Conservation (phyloP, 2,888 invertebrate species). For the Trissoscelio sp. region DNA sequence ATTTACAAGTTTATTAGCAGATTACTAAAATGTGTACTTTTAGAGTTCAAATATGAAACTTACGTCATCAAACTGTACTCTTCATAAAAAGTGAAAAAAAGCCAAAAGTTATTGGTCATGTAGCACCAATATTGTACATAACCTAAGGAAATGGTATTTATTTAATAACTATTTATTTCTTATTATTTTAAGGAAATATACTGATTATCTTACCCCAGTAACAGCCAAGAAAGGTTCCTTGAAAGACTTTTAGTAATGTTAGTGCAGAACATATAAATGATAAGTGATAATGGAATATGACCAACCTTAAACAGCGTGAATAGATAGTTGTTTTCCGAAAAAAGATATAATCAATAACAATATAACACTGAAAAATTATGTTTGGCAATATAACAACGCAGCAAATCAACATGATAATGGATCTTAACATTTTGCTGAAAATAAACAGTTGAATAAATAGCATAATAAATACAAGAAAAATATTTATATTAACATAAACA, state of each 20-base stretch:
- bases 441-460: too few relatives aligned
- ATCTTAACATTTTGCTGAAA: constrained; percentile 1
- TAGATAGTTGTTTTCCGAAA: constrained; percentile 8
- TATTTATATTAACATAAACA: too few relatives aligned
- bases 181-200: neutral
- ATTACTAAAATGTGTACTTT: too few relatives aligned
- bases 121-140: constrained; percentile 8
- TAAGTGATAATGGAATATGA: constrained; percentile 12
- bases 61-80: neutral
- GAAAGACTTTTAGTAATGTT: neutral
- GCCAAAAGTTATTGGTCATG: constrained; percentile 8
- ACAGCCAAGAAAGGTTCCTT: neutral
- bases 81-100: too few relatives aligned
- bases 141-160: neutral
- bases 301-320: neutral
- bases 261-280: constrained; percentile 1
- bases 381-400: neutral
- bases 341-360: too few relatives aligned
- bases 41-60: neutral
- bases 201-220: constrained; percentile 29
- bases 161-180: neutral
- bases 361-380: neutral
- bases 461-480: too few relatives aligned
- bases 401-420: neutral
- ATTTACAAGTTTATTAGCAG: too few relatives aligned